Evolutionary conservation across 2,797 vertebrate genomes (phyloP).

Genomic region (Siniperca obscura): DNA sequence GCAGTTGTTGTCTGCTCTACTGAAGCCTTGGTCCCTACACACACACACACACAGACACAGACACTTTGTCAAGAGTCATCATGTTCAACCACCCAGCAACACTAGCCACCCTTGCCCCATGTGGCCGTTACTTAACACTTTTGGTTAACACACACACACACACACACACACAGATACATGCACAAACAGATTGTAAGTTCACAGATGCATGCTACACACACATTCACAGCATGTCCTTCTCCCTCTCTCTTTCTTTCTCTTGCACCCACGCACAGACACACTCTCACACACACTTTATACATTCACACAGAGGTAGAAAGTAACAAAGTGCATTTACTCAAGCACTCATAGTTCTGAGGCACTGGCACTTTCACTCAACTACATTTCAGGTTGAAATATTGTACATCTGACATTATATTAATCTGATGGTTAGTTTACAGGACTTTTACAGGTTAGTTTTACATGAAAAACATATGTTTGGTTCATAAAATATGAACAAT

Average conservation of each 20-base stretch:
- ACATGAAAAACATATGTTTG: neutral
- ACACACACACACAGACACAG: conserved; percentile 41
- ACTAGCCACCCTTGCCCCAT: conserved; percentile 64
- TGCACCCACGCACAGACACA: conserved; percentile 35
- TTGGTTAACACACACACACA: conserved; percentile 19
- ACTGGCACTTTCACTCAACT: neutral
- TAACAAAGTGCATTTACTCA: neutral
- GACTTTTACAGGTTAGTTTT: too few species aligned
- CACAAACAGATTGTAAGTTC: conserved; percentile 19
- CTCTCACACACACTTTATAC: neutral
- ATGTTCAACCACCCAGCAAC: conserved; percentile 64
- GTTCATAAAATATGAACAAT: neutral
- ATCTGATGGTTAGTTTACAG: neutral
- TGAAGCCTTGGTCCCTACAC: conserved; percentile 15
- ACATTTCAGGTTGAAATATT: neutral
- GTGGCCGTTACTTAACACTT: conserved; percentile 58
- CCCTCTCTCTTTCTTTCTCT: conserved; percentile 9
- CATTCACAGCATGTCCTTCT: conserved; percentile 28
- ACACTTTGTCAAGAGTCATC: conserved; percentile 67
- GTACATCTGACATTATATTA: neutral
- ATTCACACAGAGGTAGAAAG: conserved; percentile 1
- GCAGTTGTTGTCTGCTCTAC: conserved; percentile 21
- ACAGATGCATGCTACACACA: conserved; percentile 49
- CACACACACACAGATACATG: neutral
- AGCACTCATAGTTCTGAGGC: neutral